Conservation (phyloP, 2,888 invertebrate species). For the Brachypterus glaber region DNA sequence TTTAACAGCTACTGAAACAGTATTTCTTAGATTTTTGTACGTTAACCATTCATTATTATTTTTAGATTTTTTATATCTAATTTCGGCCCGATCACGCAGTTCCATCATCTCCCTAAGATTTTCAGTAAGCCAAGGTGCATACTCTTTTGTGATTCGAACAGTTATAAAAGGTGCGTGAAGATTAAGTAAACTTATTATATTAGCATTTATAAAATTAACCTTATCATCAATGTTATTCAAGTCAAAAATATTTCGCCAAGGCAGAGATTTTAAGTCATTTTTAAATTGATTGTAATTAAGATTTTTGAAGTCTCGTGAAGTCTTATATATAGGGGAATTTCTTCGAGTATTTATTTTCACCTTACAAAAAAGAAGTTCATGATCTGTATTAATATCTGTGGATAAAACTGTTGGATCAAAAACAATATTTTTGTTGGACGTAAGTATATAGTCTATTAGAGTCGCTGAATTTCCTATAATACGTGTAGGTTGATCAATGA, state of each 20-base stretch:
- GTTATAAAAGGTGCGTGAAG: conserved; percentile 2
- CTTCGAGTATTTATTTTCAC: background rate
- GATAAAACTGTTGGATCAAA: too few relatives aligned
- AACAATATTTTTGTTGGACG: background rate
- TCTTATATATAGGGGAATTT: background rate
- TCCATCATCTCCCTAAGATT: conserved; percentile 1
- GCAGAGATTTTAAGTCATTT: too few relatives aligned
- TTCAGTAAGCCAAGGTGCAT: background rate
- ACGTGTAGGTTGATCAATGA: conserved; percentile 1
- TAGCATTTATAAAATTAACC: too few relatives aligned
- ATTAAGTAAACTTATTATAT: too few relatives aligned
- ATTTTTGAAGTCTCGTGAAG: conserved; percentile 4
- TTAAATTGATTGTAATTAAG: too few relatives aligned
- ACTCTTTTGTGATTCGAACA: background rate
- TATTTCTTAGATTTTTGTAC: too few relatives aligned
- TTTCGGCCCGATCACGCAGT: conserved; percentile 3
- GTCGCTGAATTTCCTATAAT: background rate
- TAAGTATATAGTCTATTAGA: conserved; percentile 2
- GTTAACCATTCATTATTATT: too few relatives aligned
- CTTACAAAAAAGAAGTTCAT: background rate
- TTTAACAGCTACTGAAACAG: too few relatives aligned
- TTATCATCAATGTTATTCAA: conserved; percentile 3
- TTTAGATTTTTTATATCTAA: conserved; percentile 4
- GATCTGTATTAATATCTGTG: too few relatives aligned
- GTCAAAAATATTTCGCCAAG: too few relatives aligned